Conservation (phyloP, 1,140 invertebrate species). For the Zaprionus camerounensis region DNA sequence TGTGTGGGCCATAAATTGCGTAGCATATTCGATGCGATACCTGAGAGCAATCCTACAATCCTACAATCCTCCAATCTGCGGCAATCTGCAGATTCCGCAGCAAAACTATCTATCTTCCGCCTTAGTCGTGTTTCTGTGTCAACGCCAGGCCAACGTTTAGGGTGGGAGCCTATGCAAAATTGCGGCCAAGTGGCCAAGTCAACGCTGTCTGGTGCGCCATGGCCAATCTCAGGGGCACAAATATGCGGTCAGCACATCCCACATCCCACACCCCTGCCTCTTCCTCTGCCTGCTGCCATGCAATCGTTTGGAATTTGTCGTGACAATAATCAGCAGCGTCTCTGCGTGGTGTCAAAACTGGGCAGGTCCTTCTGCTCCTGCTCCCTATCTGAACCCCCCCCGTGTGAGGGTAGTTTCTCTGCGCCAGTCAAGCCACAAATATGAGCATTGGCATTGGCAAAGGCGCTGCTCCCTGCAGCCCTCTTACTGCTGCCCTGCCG, state of each 20-base stretch:
- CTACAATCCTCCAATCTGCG: not conserved
- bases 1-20: constrained; percentile 64
- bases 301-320: constrained; percentile 60
- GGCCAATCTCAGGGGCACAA: constrained; percentile 42
- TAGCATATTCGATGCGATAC: constrained; percentile 53
- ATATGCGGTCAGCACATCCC: constrained; percentile 34
- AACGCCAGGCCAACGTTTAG: constrained; percentile 32
- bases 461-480: not conserved
- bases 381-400: too few relatives aligned
- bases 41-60: constrained; percentile 20
- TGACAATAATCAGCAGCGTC: constrained; percentile 78
- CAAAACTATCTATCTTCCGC: constrained; percentile 70
- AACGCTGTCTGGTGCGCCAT: constrained; percentile 9
- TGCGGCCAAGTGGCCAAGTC: constrained; percentile 43
- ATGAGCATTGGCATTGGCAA: constrained; percentile 35
- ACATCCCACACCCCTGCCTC: not conserved
- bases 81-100: constrained; percentile 61
- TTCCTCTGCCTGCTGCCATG: not conserved
- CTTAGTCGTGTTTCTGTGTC: constrained; percentile 51
- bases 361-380: not conserved
- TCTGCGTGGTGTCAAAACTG: constrained; percentile 74
- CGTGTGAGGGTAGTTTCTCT: constrained; percentile 1
- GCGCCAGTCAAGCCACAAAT: constrained; percentile 49
- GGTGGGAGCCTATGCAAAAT: constrained; percentile 64
- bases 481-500: not conserved